Conservation (phyloP, 92 coral and sea anemone genomes). For the Palythoa caribaeorum region DNA sequence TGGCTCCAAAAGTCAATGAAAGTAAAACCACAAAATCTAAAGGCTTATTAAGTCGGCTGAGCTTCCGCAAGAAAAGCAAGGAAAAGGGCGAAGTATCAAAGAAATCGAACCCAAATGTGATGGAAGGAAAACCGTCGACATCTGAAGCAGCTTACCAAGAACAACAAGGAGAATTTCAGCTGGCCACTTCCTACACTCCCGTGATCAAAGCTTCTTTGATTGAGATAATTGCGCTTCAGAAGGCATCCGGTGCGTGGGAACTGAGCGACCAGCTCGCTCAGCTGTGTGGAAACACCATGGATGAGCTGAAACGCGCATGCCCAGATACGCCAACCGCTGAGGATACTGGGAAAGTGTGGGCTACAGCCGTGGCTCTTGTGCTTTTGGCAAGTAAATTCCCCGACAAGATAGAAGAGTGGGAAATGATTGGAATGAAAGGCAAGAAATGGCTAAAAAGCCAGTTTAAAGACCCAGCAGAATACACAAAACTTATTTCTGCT, state of each 20-base stretch:
- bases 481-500: not conserved
- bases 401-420: conserved; percentile 83
- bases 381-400: conserved; percentile 59
- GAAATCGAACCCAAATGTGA: no score
- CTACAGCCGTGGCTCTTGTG: conserved; percentile 77
- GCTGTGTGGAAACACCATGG: conserved; percentile 54
- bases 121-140: not conserved
- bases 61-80: no score
- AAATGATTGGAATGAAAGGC: conserved; percentile 81
- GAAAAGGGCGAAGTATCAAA: no score
- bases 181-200: not conserved
- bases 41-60: no score
- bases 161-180: not conserved
- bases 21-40: no score
- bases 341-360: conserved; percentile 71
- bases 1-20: no score
- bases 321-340: conserved; percentile 58
- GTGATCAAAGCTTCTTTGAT: not conserved
- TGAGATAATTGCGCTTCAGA: conserved; percentile 70
- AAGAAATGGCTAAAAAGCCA: conserved; percentile 76
- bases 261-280: conserved; percentile 67
- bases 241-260: conserved; percentile 90
- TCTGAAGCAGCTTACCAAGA: not conserved
- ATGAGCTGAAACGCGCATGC: conserved; percentile 60
- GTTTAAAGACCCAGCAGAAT: conserved; percentile 33